Conservation (phyloP, 2,797 vertebrate genomes). For the Trachops cirrhosus region DNA sequence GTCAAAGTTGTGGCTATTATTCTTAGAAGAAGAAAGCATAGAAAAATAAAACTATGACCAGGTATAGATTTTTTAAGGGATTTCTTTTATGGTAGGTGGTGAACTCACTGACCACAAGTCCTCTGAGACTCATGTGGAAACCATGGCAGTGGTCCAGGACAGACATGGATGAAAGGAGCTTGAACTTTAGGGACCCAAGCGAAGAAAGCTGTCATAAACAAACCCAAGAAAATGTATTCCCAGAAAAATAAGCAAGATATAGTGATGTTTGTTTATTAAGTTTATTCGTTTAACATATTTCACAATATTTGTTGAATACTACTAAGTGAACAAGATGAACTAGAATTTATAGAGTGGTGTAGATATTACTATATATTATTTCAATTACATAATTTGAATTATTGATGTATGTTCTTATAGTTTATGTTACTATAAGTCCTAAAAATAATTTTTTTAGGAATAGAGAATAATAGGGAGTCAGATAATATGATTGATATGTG, state of each 20-base stretch:
- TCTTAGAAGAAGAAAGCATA: not conserved
- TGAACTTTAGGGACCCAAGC: not conserved
- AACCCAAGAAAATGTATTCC: not conserved
- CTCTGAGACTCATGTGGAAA: not conserved
- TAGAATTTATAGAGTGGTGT: not conserved
- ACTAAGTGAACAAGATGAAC: not conserved
- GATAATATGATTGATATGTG: not conserved
- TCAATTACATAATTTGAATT: not conserved
- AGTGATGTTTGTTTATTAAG: not conserved
- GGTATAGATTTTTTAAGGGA: not conserved
- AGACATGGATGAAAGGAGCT: fast-evolving
- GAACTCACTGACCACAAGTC: not conserved
- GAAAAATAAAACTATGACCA: not conserved
- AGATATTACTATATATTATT: not conserved
- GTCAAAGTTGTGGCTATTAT: not conserved
- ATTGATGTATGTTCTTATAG: not conserved
- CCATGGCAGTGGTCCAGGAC: not conserved
- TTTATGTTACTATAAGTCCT: not conserved
- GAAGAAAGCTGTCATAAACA: not conserved
- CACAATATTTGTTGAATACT: not conserved
- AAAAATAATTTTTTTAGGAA: not conserved
- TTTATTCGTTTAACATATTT: not conserved
- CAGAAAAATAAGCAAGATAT: not conserved
- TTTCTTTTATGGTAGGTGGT: not conserved
- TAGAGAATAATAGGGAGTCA: not conserved